Percentiles rank a stretch among this genome's conserved stretches.
Evolutionary conservation across 1,140 invertebrate species (phyloP).

Genomic region (Heterodera schachtii): DNA sequence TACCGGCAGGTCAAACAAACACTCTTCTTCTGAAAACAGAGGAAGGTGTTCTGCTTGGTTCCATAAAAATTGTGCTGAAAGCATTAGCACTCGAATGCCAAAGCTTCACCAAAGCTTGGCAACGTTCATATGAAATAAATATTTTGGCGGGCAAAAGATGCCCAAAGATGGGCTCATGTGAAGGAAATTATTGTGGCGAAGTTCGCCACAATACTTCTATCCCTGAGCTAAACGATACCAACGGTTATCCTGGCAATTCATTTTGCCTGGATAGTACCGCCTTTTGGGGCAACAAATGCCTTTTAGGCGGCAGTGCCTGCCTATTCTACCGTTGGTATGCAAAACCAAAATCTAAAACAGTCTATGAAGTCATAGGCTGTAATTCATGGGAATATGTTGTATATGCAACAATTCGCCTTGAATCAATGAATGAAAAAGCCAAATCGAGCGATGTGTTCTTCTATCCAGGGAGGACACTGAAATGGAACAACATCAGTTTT

Average conservation of each 20-base stretch:
- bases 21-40: too few species aligned
- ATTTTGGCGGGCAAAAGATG: neutral
- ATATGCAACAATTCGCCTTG: neutral
- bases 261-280: slow-evolving; percentile 7
- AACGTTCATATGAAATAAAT: too few species aligned
- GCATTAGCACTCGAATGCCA: too few species aligned
- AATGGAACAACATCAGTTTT: neutral
- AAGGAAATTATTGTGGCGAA: neutral
- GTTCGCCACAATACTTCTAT: neutral
- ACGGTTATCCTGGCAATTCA: slow-evolving; percentile 7
- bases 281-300: slow-evolving; percentile 7
- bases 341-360: neutral
- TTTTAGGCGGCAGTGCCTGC: neutral
- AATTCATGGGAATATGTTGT: neutral
- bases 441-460: neutral
- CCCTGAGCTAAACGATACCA: neutral
- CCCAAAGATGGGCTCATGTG: slow-evolving; percentile 13
- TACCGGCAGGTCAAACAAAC: too few species aligned
- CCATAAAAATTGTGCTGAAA: too few species aligned
- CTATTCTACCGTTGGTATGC: slow-evolving; percentile 10
- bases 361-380: neutral
- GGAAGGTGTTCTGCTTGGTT: too few species aligned
- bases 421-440: neutral
- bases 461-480: neutral
- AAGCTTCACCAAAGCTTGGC: too few species aligned